Base-by-base conservation (phyloP, 1,140 invertebrate genomes). In the Pantala flavescens region DNA sequence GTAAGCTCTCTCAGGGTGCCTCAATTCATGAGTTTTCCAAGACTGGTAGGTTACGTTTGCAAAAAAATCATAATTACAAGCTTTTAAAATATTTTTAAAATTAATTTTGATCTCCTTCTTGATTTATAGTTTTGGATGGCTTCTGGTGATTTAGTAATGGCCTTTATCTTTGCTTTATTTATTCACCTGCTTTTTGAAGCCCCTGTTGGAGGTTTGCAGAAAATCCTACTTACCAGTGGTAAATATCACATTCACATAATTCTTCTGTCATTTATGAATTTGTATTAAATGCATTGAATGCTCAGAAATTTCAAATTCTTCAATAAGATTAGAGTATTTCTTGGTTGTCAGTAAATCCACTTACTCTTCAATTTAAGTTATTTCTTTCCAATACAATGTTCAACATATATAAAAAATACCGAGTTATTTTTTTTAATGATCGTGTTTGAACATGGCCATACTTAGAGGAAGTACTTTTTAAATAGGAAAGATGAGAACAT, bases 51-150 rank as follows among this genome's bases (percentile, higher is more conserved):
- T 75, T 12, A 19, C 11, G n/a, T 71, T 9, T 1, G 12, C 16
- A 24, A 63, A 11, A 63, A 63, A 63, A 63, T 19, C 5, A 19
- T 14, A 3, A 63, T 21, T 2, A 36, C 3, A 36, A 36, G 9
- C 28, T 5, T 63, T 63, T 63, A 63, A 63, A 7, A 63, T 49
- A 21, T 63, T 19, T 74, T 14, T 7, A 72, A 36, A 5, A 23
- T 19, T 24, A 11, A 36, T 9, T n/a, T 71, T 75, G 19, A 19
- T 19, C 10, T 72, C 36, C 12, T 21, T 72, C 36, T 5, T 70
- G n/a, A 74, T 71, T 24, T 63, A 70, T 74, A 76, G 75, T 76
- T 76, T 36, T 76, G 75, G 75, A 76, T 76, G 75, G 42, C 75
- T 12, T 74, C 21, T 28, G 75, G 75, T 55, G 75, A 76, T 49